phyloP scores from a whole-genome alignment of 2,888 invertebrate species.

The Caenorhabditis drosophilae region DNA sequence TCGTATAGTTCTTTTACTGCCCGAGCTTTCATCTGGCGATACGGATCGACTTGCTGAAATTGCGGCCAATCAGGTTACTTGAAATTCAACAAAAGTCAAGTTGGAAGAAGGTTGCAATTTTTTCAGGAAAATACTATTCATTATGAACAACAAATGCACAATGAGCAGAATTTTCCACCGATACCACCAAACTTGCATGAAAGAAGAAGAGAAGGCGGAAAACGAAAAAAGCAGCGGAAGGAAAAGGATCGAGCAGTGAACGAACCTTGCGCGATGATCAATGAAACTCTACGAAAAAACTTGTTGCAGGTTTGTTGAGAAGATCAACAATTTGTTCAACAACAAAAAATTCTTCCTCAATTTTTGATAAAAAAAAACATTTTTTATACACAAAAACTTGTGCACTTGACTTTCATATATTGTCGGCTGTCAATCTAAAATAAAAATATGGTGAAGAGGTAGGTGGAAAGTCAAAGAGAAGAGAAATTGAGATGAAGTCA shows the following conservation, averaged over 20 bases:
- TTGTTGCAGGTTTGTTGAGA: slow-evolving; percentile 53
- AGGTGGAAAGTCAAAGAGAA: too few relatives aligned
- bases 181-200: slow-evolving; percentile 14
- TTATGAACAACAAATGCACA: slow-evolving; percentile 18
- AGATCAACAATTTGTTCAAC: too few relatives aligned
- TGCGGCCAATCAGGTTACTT: slow-evolving; percentile 46
- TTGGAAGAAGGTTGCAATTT: slow-evolving; percentile 6
- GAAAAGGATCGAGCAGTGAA: slow-evolving; percentile 10
- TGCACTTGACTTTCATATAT: too few relatives aligned
- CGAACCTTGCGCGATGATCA: slow-evolving; percentile 49
- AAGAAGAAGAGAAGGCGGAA: slow-evolving; percentile 22
- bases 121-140: too few relatives aligned
- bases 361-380: too few relatives aligned
- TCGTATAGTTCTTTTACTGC: slow-evolving; percentile 61
- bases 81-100: background rate
- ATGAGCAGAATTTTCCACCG: too few relatives aligned
- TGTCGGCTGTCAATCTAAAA: too few relatives aligned
- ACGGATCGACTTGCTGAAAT: slow-evolving; percentile 54
- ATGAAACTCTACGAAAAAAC: slow-evolving; percentile 56
- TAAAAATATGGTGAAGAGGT: too few relatives aligned
- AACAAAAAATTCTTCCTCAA: too few relatives aligned
- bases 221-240: slow-evolving; percentile 37
- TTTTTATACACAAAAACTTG: too few relatives aligned
- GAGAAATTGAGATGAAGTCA: too few relatives aligned
- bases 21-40: slow-evolving; percentile 60